Evolutionary conservation across 2,888 invertebrate species (phyloP), one percentile per base, ranked within the genome.

Genomic region (Tetranychus truncatus): DNA sequence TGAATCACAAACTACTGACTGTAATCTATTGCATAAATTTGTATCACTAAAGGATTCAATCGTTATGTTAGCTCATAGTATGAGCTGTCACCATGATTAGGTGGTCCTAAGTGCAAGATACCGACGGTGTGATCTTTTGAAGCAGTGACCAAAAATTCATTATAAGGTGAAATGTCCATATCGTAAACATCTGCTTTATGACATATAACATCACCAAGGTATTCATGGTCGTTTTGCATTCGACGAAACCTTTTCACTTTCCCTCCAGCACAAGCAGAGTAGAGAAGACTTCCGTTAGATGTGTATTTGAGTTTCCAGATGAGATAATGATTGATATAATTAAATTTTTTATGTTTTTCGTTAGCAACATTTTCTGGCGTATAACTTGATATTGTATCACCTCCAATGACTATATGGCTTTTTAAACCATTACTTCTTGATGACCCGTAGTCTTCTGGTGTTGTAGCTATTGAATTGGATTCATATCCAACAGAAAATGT

Each of bases 81-180:
- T 66, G 66, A 66, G 66, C 66, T 66, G n/a, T 20, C 18, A 1
- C 84, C 84, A 78, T 84, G 84, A 80, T 83, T 84, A 66, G 84
- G 85, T 44, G 84, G 81, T 20, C 84, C 84, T 8, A 85, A 81
- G 34, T 83, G 81, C 66, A 84, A 80, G 44, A 85, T 81, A 24
- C 84, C 85, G 5, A 85, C 84, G 66, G 83, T 83, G 74, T 82
- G 82, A 77, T 85, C 84, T 79, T 83, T 84, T 45, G 84, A 84
- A 65, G 84, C 85, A 66, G 84, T 84, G 72, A 84, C 82, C 72
- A 85, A 80, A 79, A 83, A 85, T 81, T 85, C 85, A 80, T 84
- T 84, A 78, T 84, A 84, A 0, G 84, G 83, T 15, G 84, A 85
- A 76, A 85, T 82, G 79, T 85, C 85, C 78, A 85, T 81, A 77